Base-by-base conservation (phyloP, 2,888 invertebrate genomes). In the Andrena flavipes region DNA sequence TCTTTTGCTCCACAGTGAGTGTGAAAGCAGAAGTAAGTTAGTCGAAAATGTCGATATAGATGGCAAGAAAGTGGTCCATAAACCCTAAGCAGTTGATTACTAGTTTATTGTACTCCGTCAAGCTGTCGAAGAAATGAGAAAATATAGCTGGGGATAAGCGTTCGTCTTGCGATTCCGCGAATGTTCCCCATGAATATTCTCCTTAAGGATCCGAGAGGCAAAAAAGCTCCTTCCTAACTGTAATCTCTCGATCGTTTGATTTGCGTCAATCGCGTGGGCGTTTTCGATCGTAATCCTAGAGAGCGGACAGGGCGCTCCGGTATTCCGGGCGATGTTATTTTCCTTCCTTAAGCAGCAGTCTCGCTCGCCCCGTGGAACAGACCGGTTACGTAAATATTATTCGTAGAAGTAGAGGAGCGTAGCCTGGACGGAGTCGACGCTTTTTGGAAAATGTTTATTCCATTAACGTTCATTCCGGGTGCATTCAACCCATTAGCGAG, bases 341-440 rank as follows among this genome's bases (percentile, higher is more conserved):
- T 81, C 72, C 54, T 84, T 74, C 81, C 81, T 86, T 86, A 84
- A 84, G 86, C 73, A 80, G 83, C 84, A 48, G 81, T 49, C 78
- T 74, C 72, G 23, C 74, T 56, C 49, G 54, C n/a, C n/a, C 69
- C 62, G 69, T 56, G 70, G 65, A 74, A 35, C 72, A 68, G 81
- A 68, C 74, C 78, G 67, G 84, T 86, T 86, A 78, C 86, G 67
- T 86, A 86, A 86, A 86, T 86, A 86, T 86, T 86, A 84, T 86
- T 86, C 81, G 73, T 84, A 62, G 86, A 84, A 73, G 70, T 69
- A 64, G 70, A 77, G 76, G 63, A 74, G 68, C 68, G 68, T 49
- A 59, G 42, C 60, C 23, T 49, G 63, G 51, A 76, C 35, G 59
- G 74, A 69, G 73, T 54, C 70, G 67, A 65, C 63, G 72, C 80